Evolutionary conservation across 2,113 vertebrate species (phyloP).

Genomic region (Climacteris rufus): DNA sequence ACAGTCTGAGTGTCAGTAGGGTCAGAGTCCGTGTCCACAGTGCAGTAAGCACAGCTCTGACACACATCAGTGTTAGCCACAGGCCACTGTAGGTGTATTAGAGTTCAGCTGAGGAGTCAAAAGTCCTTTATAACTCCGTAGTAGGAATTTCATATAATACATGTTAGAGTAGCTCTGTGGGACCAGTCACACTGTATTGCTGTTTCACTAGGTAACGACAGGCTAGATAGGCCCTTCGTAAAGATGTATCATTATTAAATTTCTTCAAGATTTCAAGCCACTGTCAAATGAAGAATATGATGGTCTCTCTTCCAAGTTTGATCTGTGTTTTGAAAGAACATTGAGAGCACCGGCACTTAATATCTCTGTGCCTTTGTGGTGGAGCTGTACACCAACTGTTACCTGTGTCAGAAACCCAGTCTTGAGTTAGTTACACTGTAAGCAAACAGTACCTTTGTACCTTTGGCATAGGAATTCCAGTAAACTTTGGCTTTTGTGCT

Average conservation of each 20-base stretch:
- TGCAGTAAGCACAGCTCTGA: not conserved
- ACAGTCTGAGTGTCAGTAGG: fast-evolving
- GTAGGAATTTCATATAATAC: not conserved
- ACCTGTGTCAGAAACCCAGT: not conserved
- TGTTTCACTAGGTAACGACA: not conserved
- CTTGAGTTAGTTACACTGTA: not conserved
- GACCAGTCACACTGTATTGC: not conserved
- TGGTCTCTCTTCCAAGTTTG: not conserved
- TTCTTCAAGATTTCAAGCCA: not conserved
- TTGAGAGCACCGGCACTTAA: not conserved
- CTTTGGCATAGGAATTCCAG: not conserved
- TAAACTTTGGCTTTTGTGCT: not conserved
- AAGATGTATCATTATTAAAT: not conserved
- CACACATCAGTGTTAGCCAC: fast-evolving
- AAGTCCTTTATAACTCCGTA: not conserved
- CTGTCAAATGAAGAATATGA: not conserved
- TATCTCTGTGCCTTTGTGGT: not conserved
- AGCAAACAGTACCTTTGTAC: not conserved
- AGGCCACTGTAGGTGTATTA: not conserved
- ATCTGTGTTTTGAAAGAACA: not conserved
- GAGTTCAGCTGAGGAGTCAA: not conserved
- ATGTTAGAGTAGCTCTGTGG: not conserved
- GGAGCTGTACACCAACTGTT: not conserved
- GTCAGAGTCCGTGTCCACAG: not conserved
- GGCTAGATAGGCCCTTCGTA: not conserved